Evolutionary conservation across 2,113 vertebrate species (phyloP).

Genomic region (Alces alces): DNA sequence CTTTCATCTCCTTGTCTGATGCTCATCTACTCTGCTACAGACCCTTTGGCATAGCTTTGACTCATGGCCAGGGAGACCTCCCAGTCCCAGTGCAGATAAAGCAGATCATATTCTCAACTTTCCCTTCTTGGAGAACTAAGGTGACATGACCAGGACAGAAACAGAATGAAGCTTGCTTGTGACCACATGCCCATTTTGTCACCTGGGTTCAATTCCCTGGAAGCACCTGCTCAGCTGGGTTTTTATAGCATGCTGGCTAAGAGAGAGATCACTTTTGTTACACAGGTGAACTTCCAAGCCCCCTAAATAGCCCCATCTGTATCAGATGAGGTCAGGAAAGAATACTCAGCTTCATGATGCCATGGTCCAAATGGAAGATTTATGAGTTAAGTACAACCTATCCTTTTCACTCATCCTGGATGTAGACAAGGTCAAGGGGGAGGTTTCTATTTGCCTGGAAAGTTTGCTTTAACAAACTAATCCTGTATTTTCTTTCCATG

Average conservation of each 20-base stretch:
- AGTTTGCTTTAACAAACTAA: background rate
- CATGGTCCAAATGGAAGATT: background rate
- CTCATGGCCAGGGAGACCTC: background rate
- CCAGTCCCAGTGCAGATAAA: background rate
- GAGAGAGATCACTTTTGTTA: background rate
- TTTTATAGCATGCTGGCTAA: background rate
- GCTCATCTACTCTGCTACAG: background rate
- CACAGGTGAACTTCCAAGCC: background rate
- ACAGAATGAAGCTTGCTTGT: background rate
- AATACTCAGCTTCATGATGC: background rate
- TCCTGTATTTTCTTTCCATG: background rate
- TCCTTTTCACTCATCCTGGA: background rate
- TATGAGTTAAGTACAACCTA: background rate
- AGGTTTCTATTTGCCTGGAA: background rate
- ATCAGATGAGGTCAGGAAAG: background rate
- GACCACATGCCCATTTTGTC: background rate
- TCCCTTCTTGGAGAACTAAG: background rate
- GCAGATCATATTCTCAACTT: background rate
- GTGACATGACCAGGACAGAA: background rate
- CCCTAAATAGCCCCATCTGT: background rate
- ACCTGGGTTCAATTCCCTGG: background rate
- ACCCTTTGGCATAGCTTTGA: background rate
- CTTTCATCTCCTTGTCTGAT: accelerated
- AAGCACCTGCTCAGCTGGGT: background rate
- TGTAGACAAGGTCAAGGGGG: background rate